Evolutionary conservation across 2,888 invertebrate species (phyloP), one percentile per base, ranked within the genome.

Genomic region (Phyllotreta cruciferae): DNA sequence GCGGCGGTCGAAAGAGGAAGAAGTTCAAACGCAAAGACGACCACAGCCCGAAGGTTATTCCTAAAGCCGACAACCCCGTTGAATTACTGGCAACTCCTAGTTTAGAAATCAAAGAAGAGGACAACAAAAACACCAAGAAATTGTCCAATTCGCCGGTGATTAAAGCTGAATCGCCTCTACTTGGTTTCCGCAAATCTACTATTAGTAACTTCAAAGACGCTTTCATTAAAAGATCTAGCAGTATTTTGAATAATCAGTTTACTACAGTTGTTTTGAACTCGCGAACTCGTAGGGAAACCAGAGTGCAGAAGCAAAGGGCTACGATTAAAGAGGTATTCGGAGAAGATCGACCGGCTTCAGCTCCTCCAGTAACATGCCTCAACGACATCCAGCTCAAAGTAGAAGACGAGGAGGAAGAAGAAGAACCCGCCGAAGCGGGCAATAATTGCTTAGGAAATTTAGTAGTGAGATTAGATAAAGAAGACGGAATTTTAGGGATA

Each of bases 311-410:
- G 78, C 89, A 90, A 75, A 84, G 90, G 73, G 91, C 91, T 44
- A 90, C 91, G 2, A 92, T 92, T 45, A 88, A 91, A 70, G 92
- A 93, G 81, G 91, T 93, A 1, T 93, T 93, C 78, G 92, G 92
- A 0, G 85, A 86, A 65, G 92, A 93, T 74, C 83, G 92, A 44
- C 92, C 93, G 0, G 92, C 92, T 0, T 92, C 92, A 0, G 92
- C 93, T 0, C 92, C 93, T 0, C 92, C 93, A 0, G 84, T 85
- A 66, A 85, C 88, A 1, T 87, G 86, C 73, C 83, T 85, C 2
- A 83, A 85, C 76, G 70, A 77, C 55, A 66, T 69, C 44, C 67
- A 68, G 55, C 67, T 69, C 60, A 71, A 66, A 66, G 56, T 73
- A 80, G 63, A 83, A 83, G 77, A 72, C 79, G 60, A 53, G 41